phyloP scores from a whole-genome alignment of 2,113 vertebrate genomes.

The Smithornis capensis region DNA sequence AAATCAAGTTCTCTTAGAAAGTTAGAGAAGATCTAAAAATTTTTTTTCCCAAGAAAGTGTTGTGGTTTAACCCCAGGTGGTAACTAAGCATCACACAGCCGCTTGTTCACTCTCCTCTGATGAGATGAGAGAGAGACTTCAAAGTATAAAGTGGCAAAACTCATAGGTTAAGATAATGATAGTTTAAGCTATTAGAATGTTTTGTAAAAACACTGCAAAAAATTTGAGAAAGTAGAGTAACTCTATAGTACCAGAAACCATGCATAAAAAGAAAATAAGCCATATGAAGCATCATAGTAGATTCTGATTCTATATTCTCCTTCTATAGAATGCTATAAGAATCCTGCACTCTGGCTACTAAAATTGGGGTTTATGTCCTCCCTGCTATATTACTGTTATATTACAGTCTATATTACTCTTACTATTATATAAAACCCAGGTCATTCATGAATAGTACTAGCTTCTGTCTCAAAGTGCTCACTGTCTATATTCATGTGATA shows the following conservation, averaged over 20 bases:
- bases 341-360: background rate
- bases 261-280: background rate
- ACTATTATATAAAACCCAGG: background rate
- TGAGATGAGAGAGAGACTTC: background rate
- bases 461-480: background rate
- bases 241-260: background rate
- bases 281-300: background rate
- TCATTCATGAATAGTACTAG: background rate
- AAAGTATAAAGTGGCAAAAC: background rate
- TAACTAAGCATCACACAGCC: background rate
- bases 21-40: background rate
- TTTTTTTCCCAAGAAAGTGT: background rate
- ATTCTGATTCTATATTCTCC: background rate
- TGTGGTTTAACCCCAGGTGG: fast-evolving
- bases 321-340: background rate
- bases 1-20: background rate
- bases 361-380: background rate
- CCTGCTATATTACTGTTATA: background rate
- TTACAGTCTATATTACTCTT: background rate
- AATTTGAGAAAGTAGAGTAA: background rate
- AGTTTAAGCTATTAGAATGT: background rate
- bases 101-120: background rate
- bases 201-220: background rate
- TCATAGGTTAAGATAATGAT: background rate
- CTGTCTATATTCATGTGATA: background rate